These are phyloP conservation scores for Burhinus bistriatus DNA, from an alignment of 2,113 vertebrate genomes.

Conservation along the genomic window DNA sequence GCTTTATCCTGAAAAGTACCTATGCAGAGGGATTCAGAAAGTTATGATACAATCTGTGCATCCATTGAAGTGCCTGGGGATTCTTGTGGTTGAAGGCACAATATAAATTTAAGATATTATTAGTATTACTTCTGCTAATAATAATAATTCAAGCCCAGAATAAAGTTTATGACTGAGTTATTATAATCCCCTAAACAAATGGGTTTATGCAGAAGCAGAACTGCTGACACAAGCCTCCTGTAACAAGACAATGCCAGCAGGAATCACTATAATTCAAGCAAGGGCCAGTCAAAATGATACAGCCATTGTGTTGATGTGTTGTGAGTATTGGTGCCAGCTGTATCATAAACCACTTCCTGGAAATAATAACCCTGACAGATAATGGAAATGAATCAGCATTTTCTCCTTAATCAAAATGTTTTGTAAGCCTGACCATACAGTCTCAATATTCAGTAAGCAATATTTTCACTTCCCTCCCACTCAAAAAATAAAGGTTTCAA, in stretches of 20 bases:
- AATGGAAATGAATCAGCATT: conserved; percentile 2
- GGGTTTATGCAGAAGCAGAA: conserved; percentile 26
- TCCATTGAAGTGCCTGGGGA: not conserved
- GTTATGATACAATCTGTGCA: not conserved
- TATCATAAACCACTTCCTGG: conserved; percentile 29
- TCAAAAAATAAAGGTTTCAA: not conserved
- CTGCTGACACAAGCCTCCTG: conserved; percentile 19
- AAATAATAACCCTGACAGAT: conserved; percentile 4
- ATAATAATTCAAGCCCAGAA: conserved; percentile 36
- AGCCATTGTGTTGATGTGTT: not conserved
- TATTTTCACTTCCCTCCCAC: not conserved
- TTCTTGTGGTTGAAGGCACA: not conserved
- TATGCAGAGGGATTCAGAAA: not conserved
- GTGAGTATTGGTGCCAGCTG: conserved; percentile 11
- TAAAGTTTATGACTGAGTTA: conserved; percentile 19
- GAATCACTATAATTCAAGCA: conserved; percentile 40
- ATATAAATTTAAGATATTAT: conserved; percentile 1
- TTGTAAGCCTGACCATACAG: not conserved
- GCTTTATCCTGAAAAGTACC: not conserved
- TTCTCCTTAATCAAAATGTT: not conserved
- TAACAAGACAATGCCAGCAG: conserved; percentile 18
- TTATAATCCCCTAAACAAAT: conserved; percentile 19
- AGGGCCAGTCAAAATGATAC: conserved; percentile 24
- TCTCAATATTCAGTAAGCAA: not conserved
- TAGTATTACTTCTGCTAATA: conserved; percentile 8